phyloP scores from a whole-genome alignment of 2,113 vertebrate species.

The Stigmatopora argus region DNA sequence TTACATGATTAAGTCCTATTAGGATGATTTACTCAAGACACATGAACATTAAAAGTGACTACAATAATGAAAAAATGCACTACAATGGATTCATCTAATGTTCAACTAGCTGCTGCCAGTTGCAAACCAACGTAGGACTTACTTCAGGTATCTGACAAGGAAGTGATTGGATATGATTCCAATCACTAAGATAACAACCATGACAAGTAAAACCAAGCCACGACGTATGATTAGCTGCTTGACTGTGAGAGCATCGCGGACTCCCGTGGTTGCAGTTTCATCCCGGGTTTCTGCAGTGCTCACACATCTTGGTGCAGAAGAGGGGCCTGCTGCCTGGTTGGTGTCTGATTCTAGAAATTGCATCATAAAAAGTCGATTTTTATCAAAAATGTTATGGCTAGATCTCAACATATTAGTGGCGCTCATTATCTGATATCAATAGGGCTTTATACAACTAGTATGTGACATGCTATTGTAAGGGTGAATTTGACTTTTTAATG shows the following conservation, averaged over 20 bases:
- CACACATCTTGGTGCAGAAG: neutral
- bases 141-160: slow-evolving; percentile 37
- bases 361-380: neutral
- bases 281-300: slow-evolving; percentile 2
- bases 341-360: slow-evolving; percentile 20
- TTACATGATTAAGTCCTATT: neutral
- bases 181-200: slow-evolving; percentile 49
- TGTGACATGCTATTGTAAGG: too few species aligned
- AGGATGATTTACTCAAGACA: neutral
- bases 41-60: neutral
- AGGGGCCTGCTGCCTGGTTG: neutral
- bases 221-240: slow-evolving; percentile 63
- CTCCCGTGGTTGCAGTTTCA: slow-evolving; percentile 23
- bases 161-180: slow-evolving; percentile 46
- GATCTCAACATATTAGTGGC: neutral
- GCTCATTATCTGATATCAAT: too few species aligned
- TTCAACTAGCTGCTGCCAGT: neutral
- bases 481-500: too few species aligned
- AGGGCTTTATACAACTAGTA: too few species aligned
- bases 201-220: slow-evolving; percentile 48
- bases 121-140: neutral
- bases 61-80: neutral
- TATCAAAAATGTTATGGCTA: neutral
- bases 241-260: slow-evolving; percentile 37
- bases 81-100: neutral